A percentile compares a stretch with the other conserved stretches of the same genome.
Evolutionary conservation across 2,113 vertebrate genomes (phyloP).

Genomic region (Paradoxurus hermaphroditus): DNA sequence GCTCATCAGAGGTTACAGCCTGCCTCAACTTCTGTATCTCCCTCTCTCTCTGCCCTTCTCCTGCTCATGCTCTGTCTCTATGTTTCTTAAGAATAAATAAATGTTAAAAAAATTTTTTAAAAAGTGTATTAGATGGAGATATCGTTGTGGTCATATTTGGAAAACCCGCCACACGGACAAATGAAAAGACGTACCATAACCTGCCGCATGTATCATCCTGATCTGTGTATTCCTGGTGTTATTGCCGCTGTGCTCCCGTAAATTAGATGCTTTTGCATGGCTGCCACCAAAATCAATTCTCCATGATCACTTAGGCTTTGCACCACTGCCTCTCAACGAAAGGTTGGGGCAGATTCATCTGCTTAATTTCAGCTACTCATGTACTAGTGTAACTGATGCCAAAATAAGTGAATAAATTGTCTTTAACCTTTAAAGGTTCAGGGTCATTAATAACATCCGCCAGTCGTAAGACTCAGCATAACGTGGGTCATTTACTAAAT

Average conservation of each 20-base stretch:
- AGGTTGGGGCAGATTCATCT: not conserved
- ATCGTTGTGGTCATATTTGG: fast-evolving
- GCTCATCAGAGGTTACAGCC: too few relatives aligned
- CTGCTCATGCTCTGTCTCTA: too few relatives aligned
- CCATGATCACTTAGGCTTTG: not conserved
- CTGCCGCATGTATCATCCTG: not conserved
- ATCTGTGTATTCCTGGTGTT: too few relatives aligned
- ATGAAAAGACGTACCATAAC: not conserved
- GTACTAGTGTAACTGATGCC: not conserved
- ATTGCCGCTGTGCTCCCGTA: too few relatives aligned
- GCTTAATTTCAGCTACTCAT: not conserved
- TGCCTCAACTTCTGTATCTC: too few relatives aligned
- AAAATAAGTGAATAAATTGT: not conserved
- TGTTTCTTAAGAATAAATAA: too few relatives aligned
- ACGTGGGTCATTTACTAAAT: not conserved
- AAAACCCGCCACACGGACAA: not conserved
- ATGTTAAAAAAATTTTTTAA: too few relatives aligned
- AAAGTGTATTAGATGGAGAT: not conserved
- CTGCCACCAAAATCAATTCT: not conserved
- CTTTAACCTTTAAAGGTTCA: not conserved
- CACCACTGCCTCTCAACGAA: not conserved
- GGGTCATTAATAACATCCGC: not conserved
- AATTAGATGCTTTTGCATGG: not conserved
- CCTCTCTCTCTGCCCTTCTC: too few relatives aligned
- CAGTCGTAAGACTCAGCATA: not conserved